Evolutionary conservation across 2,888 invertebrate genomes (phyloP).

Genomic region (Notocelia uddmanniana): DNA sequence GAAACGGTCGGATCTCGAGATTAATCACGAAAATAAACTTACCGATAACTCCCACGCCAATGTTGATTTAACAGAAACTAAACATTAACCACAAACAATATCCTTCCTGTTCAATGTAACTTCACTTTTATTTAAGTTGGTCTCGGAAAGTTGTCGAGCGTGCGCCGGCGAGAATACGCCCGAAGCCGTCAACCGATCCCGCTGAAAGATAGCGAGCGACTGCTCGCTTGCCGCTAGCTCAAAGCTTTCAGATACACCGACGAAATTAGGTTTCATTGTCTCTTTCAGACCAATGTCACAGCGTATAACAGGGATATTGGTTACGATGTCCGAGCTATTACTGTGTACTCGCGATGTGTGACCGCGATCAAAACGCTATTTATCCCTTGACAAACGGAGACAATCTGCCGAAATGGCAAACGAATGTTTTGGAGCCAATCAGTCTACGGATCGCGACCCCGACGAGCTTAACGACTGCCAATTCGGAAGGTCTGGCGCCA

Average conservation of each 20-base stretch:
- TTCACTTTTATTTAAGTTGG: constrained; percentile 33
- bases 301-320: constrained; percentile 29
- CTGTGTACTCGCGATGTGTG: not conserved
- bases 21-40: constrained; percentile 37
- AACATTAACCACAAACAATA: constrained; percentile 31
- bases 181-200: constrained; percentile 35
- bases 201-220: constrained; percentile 50
- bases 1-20: not conserved
- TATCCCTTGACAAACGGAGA: constrained; percentile 17
- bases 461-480: constrained; percentile 30
- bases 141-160: constrained; percentile 30
- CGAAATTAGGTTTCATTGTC: constrained; percentile 38
- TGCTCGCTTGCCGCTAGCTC: constrained; percentile 37
- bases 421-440: constrained; percentile 38
- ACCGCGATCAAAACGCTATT: constrained; percentile 3
- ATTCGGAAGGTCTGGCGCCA: constrained; percentile 37
- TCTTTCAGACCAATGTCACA: constrained; percentile 23
- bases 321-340: constrained; percentile 1
- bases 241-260: constrained; percentile 35
- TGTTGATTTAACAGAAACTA: constrained; percentile 16
- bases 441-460: constrained; percentile 24
- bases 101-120: not conserved
- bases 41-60: constrained; percentile 15
- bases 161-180: not conserved
- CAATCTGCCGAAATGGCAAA: constrained; percentile 25